Percentiles rank a stretch among this genome's conserved stretches.
phyloP scores from a whole-genome alignment of 2,888 invertebrate species.

The Unio delphinus region DNA sequence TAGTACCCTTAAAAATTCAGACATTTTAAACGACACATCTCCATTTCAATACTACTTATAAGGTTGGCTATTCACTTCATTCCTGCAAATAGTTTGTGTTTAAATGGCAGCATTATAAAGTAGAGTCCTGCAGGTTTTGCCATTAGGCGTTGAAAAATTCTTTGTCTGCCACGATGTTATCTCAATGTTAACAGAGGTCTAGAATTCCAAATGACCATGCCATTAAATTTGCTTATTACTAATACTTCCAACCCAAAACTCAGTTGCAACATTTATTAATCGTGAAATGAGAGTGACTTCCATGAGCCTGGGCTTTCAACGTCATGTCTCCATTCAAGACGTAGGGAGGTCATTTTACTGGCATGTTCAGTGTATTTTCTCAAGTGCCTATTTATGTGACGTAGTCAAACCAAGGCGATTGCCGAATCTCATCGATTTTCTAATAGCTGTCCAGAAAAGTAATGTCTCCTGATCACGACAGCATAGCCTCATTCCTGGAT shows the following conservation, averaged over 20 bases:
- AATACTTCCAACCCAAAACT: slow-evolving; percentile 20
- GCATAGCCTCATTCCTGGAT: too few species aligned
- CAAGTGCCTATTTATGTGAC: too few species aligned
- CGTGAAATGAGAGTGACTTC: neutral
- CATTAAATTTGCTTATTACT: slow-evolving; percentile 2
- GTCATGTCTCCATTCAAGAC: too few species aligned
- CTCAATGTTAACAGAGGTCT: neutral
- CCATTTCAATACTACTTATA: slow-evolving; percentile 9
- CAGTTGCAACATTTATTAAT: slow-evolving; percentile 29
- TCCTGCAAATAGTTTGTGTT: too few species aligned
- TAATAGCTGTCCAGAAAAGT: too few species aligned
- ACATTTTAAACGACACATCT: neutral
- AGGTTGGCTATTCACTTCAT: neutral
- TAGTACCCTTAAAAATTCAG: slow-evolving; percentile 12
- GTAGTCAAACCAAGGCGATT: too few species aligned
- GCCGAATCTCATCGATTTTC: too few species aligned
- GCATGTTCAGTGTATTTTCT: too few species aligned
- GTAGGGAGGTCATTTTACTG: too few species aligned
- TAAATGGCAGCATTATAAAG: slow-evolving; percentile 10
- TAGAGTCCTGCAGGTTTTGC: slow-evolving; percentile 10
- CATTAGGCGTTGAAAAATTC: slow-evolving; percentile 28
- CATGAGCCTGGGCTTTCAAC: too few species aligned
- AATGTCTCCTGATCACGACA: too few species aligned
- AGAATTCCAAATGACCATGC: slow-evolving; percentile 17
- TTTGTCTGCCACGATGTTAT: too few species aligned